These are phyloP conservation scores for Penelope pileata DNA, from an alignment of 2,113 vertebrate species.

Conservation along the genomic window DNA sequence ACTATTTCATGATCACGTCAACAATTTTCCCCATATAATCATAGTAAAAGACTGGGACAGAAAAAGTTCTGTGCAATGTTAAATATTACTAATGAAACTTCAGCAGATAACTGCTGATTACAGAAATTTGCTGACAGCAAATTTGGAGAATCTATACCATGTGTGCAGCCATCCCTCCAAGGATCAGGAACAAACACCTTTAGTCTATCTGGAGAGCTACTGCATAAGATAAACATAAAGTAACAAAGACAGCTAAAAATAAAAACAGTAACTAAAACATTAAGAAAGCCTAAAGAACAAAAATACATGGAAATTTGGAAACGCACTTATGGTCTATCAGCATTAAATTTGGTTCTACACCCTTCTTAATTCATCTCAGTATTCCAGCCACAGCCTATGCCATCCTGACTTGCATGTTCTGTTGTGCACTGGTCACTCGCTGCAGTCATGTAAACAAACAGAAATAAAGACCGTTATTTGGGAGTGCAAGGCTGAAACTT, in stretches of 20 bases:
- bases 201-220: slow-evolving; percentile 21
- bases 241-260: slow-evolving; percentile 42
- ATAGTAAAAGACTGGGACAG: neutral
- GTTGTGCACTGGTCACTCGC: neutral
- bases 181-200: slow-evolving; percentile 38
- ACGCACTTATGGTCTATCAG: neutral
- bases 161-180: slow-evolving; percentile 29
- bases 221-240: slow-evolving; percentile 38
- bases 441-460: neutral
- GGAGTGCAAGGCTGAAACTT: neutral
- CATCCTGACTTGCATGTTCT: neutral
- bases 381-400: neutral
- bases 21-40: neutral
- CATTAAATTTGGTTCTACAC: neutral
- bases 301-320: slow-evolving; percentile 25
- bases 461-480: neutral
- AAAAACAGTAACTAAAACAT: slow-evolving; percentile 39
- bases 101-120: slow-evolving; percentile 12
- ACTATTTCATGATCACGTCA: neutral
- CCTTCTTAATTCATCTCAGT: neutral
- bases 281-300: slow-evolving; percentile 15
- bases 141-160: slow-evolving; percentile 22
- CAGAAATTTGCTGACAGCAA: slow-evolving; percentile 6
- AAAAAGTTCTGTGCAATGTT: neutral
- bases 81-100: slow-evolving; percentile 16